Evolutionary conservation across 2,888 invertebrate species (phyloP), one percentile per base, ranked within the genome.

Genomic region (Trachelus tabidus): DNA sequence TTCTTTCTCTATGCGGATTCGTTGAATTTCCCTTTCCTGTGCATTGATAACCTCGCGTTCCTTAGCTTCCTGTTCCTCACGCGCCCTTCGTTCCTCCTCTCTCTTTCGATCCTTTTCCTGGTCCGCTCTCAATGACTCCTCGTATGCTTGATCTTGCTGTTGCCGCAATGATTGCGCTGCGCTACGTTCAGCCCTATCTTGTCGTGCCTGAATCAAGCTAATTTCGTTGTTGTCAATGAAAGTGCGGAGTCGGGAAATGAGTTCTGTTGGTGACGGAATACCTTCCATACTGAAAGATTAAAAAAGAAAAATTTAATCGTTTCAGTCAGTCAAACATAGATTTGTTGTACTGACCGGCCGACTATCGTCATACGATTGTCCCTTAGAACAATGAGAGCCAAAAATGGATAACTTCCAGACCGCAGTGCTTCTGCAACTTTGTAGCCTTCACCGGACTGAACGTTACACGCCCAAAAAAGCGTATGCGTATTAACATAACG

Each of bases 341-440:
- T 78, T 79, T 75, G 81, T 31, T 35, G 73, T 79, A 84, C 83
- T 78, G 82, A 93, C 92, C 93, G 92, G 76, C 95, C 97, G 76
- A 98, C 97, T 82, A 98, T 95, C 3, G 98, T 97, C 98, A 99
- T 99, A 82, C 96, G 95, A 89, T 96, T 96, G 77, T 98, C 97
- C 83, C 97, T 94, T 68, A 98, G 93, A 76, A 97, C 98, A 87
- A 99, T 96, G 78, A 99, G 94, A 79, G 97, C 97, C 86, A 99
- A 92, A 87, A 98, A 95, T 15, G 99, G 99, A 91, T 95, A 97
- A 84, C 94, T 94, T 78, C 95, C 94, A 77, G 95, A 94, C 81
- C 96, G 95, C 40, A 98, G 94, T 0, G 97, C 96, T 91, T 97
- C 97, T 12, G 97, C 96, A 34, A 98, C 98, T 86, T 97, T 94